Evolutionary conservation across 2,797 vertebrate species (phyloP), one percentile per base, ranked within the genome.

Genomic region (Anguilla anguilla): DNA sequence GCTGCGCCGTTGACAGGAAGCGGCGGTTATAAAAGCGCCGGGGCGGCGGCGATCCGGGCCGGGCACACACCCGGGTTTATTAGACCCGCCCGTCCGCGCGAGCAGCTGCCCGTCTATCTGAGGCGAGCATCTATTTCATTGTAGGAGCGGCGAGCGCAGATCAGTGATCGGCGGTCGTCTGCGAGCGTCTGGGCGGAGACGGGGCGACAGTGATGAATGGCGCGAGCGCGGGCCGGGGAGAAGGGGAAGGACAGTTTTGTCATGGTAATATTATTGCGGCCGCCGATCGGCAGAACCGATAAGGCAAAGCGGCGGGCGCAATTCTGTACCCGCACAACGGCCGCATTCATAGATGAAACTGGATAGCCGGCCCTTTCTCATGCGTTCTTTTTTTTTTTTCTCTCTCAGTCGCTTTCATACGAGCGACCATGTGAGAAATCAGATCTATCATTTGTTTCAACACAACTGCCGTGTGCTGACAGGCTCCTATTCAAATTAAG

Each of bases 1-100:
- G 90, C 86, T 0, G 22, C 92, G 91, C 53, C 85, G 89, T 87
- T 92, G 90, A 39, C 89, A 87, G 93, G 91, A 88, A 90, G 72
- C 69, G 28, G 84, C 88, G 85, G 88, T 88, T 69, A 82, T 89
- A n/a, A 91, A 92, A 92, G 89, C 86, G 0, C 31, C 25, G 9
- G 0, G 13, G 92, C 88, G 93, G 93, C 93, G 93, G 94, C 94
- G 51, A 55, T 95, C 94, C 95, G 92, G 88, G 90, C 93, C 91
- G 94, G 94, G 95, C 94, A 93, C 95, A 94, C 95, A 95, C 93
- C 95, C 93, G 95, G 95, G 96, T 96, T 96, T 96, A 97, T 96
- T 96, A 96, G 74, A 94, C 55, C 59, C 94, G 57, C 88, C 88
- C 95, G 94, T 96, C 97, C 97, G 95, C 94, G 96, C 96, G 95